Percentiles rank a stretch among this genome's conserved stretches.
phyloP scores from a whole-genome alignment of 2,888 invertebrate species.

The Listrodromus nycthemerus region DNA sequence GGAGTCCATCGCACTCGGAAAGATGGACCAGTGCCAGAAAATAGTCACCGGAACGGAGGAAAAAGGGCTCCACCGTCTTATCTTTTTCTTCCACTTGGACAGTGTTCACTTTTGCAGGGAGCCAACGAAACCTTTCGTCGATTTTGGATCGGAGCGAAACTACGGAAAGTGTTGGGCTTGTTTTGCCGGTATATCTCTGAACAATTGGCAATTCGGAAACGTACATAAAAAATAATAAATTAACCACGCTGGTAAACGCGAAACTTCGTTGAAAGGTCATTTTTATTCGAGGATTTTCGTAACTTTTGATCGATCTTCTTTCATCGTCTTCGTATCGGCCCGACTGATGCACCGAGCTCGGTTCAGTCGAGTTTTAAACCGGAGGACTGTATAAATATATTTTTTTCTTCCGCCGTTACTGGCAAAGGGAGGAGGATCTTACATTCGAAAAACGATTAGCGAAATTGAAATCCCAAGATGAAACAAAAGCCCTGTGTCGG shows the following conservation, averaged over 20 bases:
- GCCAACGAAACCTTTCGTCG: conserved; percentile 46
- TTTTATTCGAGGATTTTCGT: not conserved
- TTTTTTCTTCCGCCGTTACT: not conserved
- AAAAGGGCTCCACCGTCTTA: conserved; percentile 47
- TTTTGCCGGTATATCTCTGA: not conserved
- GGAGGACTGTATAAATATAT: conserved; percentile 1
- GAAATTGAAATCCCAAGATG: conserved; percentile 54
- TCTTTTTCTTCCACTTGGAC: conserved; percentile 64
- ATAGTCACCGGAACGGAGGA: not conserved
- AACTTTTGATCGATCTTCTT: not conserved
- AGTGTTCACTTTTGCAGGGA: conserved; percentile 32
- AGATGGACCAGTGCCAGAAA: conserved; percentile 26
- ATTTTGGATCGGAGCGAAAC: not conserved
- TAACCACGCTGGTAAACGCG: not conserved
- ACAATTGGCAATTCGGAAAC: not conserved
- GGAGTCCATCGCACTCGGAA: conserved; percentile 5
- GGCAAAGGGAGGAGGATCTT: conserved; percentile 6
- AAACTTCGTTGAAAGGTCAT: not conserved
- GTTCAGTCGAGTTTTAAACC: not conserved
- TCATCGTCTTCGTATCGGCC: not conserved
- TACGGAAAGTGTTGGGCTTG: not conserved
- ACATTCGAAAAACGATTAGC: conserved; percentile 60
- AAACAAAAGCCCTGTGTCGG: conserved; percentile 26
- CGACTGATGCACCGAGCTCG: not conserved
- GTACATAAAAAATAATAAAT: not conserved